A percentile compares a stretch with the other conserved stretches of the same genome.
phyloP scores from a whole-genome alignment of 2,888 invertebrate species.

The Synergus japonicus region DNA sequence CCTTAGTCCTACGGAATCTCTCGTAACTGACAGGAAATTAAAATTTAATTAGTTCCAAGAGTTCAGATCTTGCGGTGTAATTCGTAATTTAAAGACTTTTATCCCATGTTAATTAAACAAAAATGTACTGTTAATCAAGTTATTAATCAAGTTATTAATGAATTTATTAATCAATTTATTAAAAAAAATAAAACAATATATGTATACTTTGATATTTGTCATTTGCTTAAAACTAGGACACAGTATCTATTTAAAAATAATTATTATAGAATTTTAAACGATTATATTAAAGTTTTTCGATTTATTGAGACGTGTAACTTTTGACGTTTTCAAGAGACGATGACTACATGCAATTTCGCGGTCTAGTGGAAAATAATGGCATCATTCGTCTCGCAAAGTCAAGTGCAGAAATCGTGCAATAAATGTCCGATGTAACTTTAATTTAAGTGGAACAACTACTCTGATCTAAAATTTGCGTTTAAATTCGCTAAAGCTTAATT shows the following conservation, averaged over 20 bases:
- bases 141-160: neutral
- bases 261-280: neutral
- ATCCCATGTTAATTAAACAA: neutral
- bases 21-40: neutral
- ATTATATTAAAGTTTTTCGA: neutral
- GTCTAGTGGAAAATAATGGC: slow-evolving; percentile 26
- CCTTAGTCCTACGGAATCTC: neutral
- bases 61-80: neutral
- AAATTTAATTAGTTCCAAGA: neutral
- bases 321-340: neutral
- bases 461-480: slow-evolving; percentile 11
- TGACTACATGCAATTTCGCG: slow-evolving; percentile 7
- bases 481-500: neutral
- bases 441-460: slow-evolving; percentile 19
- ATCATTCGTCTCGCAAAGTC: slow-evolving; percentile 14
- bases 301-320: neutral
- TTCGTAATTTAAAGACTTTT: neutral
- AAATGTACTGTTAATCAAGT: no score
- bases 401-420: slow-evolving; percentile 9
- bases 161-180: neutral
- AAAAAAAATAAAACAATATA: neutral
- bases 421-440: slow-evolving; percentile 14
- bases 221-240: neutral
- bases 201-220: neutral
- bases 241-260: neutral